Evolutionary conservation across 2,888 invertebrate genomes (phyloP), one percentile per base, ranked within the genome.

Genomic region (Chrysolina oricalcia): DNA sequence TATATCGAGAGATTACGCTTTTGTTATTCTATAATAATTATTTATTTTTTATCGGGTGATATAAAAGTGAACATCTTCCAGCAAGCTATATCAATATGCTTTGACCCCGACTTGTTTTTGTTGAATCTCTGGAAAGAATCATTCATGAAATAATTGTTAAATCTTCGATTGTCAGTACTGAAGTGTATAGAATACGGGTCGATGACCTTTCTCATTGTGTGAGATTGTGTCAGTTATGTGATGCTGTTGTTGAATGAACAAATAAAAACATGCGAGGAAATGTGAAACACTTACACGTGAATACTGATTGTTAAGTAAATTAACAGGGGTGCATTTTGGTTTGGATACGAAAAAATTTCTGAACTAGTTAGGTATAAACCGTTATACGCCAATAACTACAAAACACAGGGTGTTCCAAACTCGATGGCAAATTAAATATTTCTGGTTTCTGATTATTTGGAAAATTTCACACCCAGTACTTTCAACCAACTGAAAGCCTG

Each of bases 21-120:
- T 73, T 73, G 73, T 73, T 69, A 59, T 53, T 21, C 53, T 53
- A 21, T 63, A 59, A 35, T 43, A 63, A 63, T 63, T 53, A 69
- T 73, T 69, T 56, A 69, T 73, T 73, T 63, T 72, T 69, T 69
- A 73, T 73, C 41, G 19, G 4, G 35, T 41, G n/a, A 50, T 50
- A 41, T 27, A 13, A 27, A 59, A 15, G 4, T 27, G 27, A 35
- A 59, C n/a, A 13, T 59, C 27, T 59, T 59, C 27, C 8, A 15
- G 59, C 23, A 27, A 35, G 59, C 17, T 8, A 23, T 56, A 23
- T 59, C 59, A n/a, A 59, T 35, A 35, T 66, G 65, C 48, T 53
- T 40, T 66, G 72, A 71, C 66, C 72, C 69, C 69, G 27, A 56
- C 53, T 69, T 69, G 35, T 48, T 59, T 59, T 59, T 59, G 59